Evolutionary conservation across 2,113 vertebrate genomes (phyloP).

Genomic region (Indri indri): DNA sequence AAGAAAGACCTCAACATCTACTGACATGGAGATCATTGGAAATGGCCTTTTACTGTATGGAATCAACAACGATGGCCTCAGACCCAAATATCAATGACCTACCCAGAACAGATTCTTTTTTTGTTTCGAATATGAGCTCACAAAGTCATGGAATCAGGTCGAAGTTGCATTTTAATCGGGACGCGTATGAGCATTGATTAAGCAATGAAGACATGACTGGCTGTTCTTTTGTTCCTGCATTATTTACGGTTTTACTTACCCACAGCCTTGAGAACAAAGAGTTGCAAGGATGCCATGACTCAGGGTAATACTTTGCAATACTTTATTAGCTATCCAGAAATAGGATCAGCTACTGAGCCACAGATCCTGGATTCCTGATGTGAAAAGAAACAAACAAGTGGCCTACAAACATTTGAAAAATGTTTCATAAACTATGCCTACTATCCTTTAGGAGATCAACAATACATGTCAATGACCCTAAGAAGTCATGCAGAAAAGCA

Average conservation of each 20-base stretch:
- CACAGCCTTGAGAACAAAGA: not conserved
- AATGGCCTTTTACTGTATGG: not conserved
- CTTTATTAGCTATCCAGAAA: not conserved
- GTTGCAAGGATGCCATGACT: not conserved
- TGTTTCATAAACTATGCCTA: not conserved
- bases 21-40: not conserved
- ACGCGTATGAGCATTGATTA: not conserved
- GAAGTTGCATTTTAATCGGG: not conserved
- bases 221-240: not conserved
- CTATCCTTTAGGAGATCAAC: not conserved
- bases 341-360: not conserved
- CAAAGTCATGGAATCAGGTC: not conserved
- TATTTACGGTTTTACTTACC: not conserved
- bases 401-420: not conserved
- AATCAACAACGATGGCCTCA: not conserved
- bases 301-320: not conserved
- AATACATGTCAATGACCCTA: not conserved
- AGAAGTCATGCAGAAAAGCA: not conserved
- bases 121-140: not conserved
- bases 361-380: not conserved
- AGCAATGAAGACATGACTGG: not conserved
- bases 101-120: not conserved
- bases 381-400: not conserved
- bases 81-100: not conserved
- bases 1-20: not conserved